These are phyloP conservation scores for Poicephalus meyeri DNA, from an alignment of 2,113 vertebrate genomes.

Conservation along the genomic window DNA sequence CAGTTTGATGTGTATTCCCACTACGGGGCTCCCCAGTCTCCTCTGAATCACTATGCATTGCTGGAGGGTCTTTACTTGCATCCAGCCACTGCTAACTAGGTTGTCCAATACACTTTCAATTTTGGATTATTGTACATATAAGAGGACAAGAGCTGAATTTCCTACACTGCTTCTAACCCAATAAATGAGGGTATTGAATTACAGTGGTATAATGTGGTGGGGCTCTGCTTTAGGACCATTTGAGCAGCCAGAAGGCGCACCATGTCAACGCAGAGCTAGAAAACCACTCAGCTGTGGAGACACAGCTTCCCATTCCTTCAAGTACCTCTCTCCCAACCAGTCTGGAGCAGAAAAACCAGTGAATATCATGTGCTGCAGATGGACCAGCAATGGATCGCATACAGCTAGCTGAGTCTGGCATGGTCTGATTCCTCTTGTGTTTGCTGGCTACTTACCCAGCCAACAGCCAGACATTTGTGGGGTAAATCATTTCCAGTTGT, in stretches of 20 bases:
- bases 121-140: neutral
- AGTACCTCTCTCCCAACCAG: slow-evolving; percentile 54
- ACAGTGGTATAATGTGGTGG: neutral
- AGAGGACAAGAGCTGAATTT: neutral
- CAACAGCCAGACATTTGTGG: slow-evolving; percentile 64
- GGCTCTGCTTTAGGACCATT: neutral
- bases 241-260: slow-evolving; percentile 44
- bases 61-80: neutral
- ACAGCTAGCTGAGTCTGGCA: slow-evolving; percentile 63
- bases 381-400: slow-evolving; percentile 10
- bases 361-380: slow-evolving; percentile 63
- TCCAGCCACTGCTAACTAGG: neutral
- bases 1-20: neutral
- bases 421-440: slow-evolving; percentile 54
- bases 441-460: slow-evolving; percentile 66
- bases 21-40: neutral
- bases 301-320: slow-evolving; percentile 29
- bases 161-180: neutral
- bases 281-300: slow-evolving; percentile 39
- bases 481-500: slow-evolving; percentile 70
- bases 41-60: fast-evolving
- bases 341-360: slow-evolving; percentile 53
- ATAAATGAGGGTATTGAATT: neutral
- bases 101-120: neutral
- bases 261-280: neutral